These are phyloP conservation scores for Setophaga petechia DNA, from an alignment of 2,113 vertebrate species.

Conservation along the genomic window DNA sequence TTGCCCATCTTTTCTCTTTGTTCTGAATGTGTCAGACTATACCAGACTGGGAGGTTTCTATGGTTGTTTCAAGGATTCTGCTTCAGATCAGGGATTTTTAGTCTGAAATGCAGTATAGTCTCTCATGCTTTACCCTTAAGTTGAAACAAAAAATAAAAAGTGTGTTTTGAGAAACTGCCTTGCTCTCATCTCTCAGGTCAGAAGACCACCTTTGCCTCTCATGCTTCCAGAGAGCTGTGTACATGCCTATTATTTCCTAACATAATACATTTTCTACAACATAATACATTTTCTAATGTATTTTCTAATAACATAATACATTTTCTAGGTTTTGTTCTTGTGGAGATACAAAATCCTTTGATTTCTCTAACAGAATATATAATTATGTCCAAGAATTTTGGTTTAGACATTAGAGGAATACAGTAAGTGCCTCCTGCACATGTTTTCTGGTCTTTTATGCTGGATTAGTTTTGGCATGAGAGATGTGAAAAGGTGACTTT, in stretches of 20 bases:
- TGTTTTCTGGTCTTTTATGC: not conserved
- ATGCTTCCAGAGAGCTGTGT: not conserved
- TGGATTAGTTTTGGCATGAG: not conserved
- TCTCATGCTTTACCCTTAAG: not conserved
- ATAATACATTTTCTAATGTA: not conserved
- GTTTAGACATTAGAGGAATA: not conserved
- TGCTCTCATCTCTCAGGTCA: not conserved
- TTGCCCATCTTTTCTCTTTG: not conserved
- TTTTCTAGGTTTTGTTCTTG: not conserved
- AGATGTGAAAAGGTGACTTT: not conserved
- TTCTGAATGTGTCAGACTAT: not conserved
- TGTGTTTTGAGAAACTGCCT: not conserved
- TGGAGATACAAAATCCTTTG: not conserved
- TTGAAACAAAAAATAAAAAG: not conserved
- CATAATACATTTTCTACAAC: not conserved
- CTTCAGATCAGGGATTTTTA: not conserved
- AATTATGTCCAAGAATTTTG: not conserved
- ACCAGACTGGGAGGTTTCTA: not conserved
- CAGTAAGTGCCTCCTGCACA: not conserved
- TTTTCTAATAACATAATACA: not conserved
- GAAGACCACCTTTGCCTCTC: not conserved
- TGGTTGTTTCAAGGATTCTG: not conserved
- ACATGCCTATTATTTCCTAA: not conserved
- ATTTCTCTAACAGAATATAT: not conserved
- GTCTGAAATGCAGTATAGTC: not conserved